These are phyloP conservation scores for Nephotettix cincticeps DNA, from an alignment of 1,140 invertebrate genomes.

Conservation along the genomic window DNA sequence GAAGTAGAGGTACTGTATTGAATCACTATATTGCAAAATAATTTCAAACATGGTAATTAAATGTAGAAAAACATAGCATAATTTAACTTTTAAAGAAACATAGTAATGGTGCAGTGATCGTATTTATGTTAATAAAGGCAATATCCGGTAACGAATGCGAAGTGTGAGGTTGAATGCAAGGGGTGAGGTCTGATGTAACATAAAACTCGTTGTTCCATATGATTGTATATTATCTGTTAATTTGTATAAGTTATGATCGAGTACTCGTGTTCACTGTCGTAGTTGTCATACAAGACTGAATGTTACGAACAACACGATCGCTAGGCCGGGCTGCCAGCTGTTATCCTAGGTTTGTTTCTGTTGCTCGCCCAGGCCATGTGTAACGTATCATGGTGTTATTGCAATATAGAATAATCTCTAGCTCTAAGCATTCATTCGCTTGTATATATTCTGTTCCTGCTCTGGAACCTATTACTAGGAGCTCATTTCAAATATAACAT, in stretches of 20 bases:
- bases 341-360: no score
- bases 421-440: conserved; percentile 6
- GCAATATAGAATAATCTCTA: conserved; percentile 13
- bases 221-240: conserved; percentile 14
- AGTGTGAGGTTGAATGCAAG: no score
- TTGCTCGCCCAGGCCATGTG: neutral
- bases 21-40: no score
- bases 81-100: no score
- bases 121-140: no score
- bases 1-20: no score
- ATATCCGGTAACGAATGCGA: no score
- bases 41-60: no score
- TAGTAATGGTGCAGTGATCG: no score
- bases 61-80: no score
- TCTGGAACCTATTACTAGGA: conserved; percentile 8
- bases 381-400: conserved; percentile 17
- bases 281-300: conserved; percentile 17
- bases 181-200: no score
- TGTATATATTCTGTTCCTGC: conserved; percentile 11
- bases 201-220: no score
- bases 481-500: conserved; percentile 23
- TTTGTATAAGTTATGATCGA: conserved; percentile 19
- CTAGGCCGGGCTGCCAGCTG: neutral
- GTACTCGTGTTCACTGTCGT: conserved; percentile 10
- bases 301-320: conserved; percentile 6